Base-by-base conservation (phyloP, 1,140 invertebrate species). In the Bombus confusus region DNA sequence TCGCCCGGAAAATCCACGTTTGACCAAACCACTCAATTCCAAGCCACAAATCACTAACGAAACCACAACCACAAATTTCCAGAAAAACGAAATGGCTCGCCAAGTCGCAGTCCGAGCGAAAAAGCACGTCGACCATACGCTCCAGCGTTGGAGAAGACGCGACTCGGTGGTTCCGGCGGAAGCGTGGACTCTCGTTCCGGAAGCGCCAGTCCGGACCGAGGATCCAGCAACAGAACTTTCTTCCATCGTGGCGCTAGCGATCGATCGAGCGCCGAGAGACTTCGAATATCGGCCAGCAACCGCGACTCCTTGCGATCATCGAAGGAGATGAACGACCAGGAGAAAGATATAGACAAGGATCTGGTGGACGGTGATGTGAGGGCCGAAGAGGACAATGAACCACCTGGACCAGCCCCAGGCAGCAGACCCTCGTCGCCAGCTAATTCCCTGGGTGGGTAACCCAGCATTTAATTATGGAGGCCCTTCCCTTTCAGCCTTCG, bases 361-460 rank as follows among this genome's bases (percentile, higher is more conserved):
- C 84, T 94, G 12, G 91, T 94, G 39, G 95, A 95, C 78, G 94
- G 94, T 13, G 94, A 95, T 43, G 91, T 91, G 15, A 87, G 94
- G 47, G 87, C 89, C 25, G 94, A 95, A 39, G 94, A 95, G 64
- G 95, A 95, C 73, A 94, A 95, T 87, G 95, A 95, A 91, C 95
- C 95, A 68, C 95, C 95, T 22, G 95, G 94, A 81, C 95, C 95
- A 9, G 95, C 95, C 62, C 95, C 95, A 0, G 90, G 93, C 81
- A 95, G 94, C 83, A 92, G 95, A 91, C 95, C 95, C 62, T 92
- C 93, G 68, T 95, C 95, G 31, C 95, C 95, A 28, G 90, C 90
- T 57, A 93, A 93, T 91, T 92, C 94, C 10, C 90, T 95, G 64
- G 93, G 94, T 95, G 85, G 91, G 91, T 92, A 88, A 52, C 25